Evolutionary conservation across 2,888 invertebrate species (phyloP).

Genomic region (Baronia brevicornis): DNA sequence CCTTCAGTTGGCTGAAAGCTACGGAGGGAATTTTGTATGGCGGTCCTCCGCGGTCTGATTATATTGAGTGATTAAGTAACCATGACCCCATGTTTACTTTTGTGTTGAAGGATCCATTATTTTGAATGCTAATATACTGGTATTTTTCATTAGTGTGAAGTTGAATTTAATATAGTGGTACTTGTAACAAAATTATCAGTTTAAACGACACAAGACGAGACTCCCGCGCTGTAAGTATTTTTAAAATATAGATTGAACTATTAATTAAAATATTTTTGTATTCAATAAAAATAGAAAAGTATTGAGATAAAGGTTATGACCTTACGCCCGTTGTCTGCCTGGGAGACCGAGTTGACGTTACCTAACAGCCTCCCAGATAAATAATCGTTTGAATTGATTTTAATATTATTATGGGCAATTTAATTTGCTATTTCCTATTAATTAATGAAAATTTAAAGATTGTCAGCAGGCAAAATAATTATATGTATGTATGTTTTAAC

Average conservation of each 20-base stretch:
- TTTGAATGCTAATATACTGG: constrained; percentile 21
- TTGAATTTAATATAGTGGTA: constrained; percentile 20
- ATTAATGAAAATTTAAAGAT: no score
- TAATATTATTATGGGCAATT: no score
- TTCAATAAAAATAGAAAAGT: constrained; percentile 27
- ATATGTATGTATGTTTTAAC: no score
- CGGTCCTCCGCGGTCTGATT: constrained; percentile 26
- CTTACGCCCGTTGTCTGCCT: constrained; percentile 29
- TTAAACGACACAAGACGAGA: constrained; percentile 22
- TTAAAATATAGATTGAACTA: constrained; percentile 25
- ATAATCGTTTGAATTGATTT: constrained; percentile 14
- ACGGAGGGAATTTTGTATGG: constrained; percentile 29
- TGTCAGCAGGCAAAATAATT: no score
- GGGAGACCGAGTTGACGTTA: constrained; percentile 44
- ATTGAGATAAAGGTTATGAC: constrained; percentile 57
- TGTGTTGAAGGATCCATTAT: constrained; percentile 26
- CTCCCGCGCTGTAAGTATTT: constrained; percentile 39
- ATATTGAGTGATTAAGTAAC: constrained; percentile 64
- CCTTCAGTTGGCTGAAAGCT: constrained; percentile 55
- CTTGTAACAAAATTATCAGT: constrained; percentile 15
- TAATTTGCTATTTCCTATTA: no score
- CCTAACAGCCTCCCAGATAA: constrained; percentile 39
- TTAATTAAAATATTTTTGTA: constrained; percentile 52
- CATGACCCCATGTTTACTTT: constrained; percentile 27
- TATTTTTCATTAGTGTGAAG: constrained; percentile 20